Percentiles rank a stretch among this genome's conserved stretches.
Evolutionary conservation across 2,888 invertebrate genomes (phyloP).

Genomic region (Phyllotreta striolata): DNA sequence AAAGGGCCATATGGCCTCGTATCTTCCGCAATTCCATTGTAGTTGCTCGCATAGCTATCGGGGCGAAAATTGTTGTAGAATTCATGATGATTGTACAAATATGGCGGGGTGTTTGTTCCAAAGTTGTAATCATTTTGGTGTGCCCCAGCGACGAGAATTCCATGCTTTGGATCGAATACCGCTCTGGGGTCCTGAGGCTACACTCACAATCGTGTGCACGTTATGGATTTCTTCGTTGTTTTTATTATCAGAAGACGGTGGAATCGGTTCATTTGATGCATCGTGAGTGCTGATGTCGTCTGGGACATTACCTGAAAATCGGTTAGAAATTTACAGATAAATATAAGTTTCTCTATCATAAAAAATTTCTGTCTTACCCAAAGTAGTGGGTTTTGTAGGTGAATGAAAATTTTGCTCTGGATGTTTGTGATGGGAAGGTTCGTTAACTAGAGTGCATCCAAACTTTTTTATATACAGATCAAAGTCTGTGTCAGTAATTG

Average conservation of each 20-base stretch:
- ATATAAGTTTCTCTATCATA: slow-evolving; percentile 1
- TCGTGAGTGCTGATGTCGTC: slow-evolving; percentile 1
- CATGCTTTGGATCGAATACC: slow-evolving; percentile 50
- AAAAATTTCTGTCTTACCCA: slow-evolving; percentile 19
- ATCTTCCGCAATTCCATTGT: slow-evolving; percentile 4
- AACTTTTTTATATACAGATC: slow-evolving; percentile 68
- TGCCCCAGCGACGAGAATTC: slow-evolving; percentile 47
- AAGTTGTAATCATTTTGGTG: slow-evolving; percentile 2
- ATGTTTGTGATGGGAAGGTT: slow-evolving; percentile 32
- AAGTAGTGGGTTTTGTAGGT: slow-evolving; percentile 29
- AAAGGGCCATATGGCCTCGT: background rate
- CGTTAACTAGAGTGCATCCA: slow-evolving; percentile 62
- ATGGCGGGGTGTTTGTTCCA: background rate
- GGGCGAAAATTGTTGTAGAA: background rate
- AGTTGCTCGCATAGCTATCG: background rate
- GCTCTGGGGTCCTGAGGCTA: slow-evolving; percentile 50
- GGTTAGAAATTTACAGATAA: slow-evolving; percentile 12
- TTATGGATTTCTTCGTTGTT: slow-evolving; percentile 38
- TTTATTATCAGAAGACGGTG: slow-evolving; percentile 24
- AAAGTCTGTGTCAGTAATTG: slow-evolving; percentile 68
- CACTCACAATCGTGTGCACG: slow-evolving; percentile 50
- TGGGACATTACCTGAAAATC: background rate
- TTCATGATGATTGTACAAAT: slow-evolving; percentile 7
- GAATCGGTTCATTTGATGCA: slow-evolving; percentile 10
- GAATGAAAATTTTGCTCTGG: slow-evolving; percentile 15